Evolutionary conservation across 2,113 vertebrate genomes (phyloP).

Genomic region (Phalacrocorax carbo): DNA sequence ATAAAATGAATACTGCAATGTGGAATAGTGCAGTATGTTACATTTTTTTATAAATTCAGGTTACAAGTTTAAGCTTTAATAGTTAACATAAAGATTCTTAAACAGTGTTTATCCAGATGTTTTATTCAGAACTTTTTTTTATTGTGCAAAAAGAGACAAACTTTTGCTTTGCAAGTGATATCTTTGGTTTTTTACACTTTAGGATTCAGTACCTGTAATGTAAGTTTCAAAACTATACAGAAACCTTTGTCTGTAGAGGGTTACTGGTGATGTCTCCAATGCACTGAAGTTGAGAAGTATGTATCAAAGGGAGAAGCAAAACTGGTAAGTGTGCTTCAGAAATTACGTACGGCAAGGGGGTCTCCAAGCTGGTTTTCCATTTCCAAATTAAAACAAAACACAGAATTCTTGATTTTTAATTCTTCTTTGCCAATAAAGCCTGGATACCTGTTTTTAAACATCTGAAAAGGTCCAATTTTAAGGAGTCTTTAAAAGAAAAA

Average conservation of each 20-base stretch:
- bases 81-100: background rate
- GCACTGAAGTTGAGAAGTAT: background rate
- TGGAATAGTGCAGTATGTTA: background rate
- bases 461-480: background rate
- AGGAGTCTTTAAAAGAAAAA: background rate
- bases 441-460: background rate
- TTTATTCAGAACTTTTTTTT: background rate
- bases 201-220: background rate
- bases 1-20: background rate
- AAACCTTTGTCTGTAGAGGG: background rate
- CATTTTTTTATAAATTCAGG: background rate
- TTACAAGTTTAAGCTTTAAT: background rate
- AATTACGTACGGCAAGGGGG: background rate
- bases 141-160: background rate
- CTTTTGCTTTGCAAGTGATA: background rate
- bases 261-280: background rate
- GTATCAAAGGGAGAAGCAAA: background rate
- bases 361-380: background rate
- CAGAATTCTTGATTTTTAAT: background rate
- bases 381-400: background rate
- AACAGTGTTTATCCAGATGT: background rate
- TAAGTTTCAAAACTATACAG: background rate
- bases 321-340: background rate
- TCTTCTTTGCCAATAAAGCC: background rate
- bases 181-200: background rate